These are phyloP conservation scores for Anoura caudifer DNA, from an alignment of 2,113 vertebrate genomes.

Conservation along the genomic window DNA sequence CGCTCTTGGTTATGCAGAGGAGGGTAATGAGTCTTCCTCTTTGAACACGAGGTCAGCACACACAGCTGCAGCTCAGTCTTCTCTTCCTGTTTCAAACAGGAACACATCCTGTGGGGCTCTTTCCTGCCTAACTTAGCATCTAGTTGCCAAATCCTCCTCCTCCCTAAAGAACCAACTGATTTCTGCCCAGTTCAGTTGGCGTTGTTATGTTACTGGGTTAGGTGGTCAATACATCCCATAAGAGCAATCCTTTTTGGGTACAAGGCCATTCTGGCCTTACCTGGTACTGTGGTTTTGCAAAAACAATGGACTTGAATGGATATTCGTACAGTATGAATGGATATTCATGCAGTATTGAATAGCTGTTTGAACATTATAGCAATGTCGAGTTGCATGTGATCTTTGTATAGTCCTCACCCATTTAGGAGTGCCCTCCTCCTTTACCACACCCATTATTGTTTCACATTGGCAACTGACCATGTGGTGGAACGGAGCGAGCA, in stretches of 20 bases:
- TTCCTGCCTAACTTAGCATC: slow-evolving; percentile 45
- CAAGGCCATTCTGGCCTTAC: neutral
- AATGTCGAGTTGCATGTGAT: neutral
- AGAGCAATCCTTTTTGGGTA: neutral
- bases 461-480: neutral
- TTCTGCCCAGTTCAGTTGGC: neutral
- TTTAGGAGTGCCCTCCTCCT: neutral
- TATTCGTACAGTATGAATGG: neutral
- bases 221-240: neutral
- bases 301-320: neutral
- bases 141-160: neutral
- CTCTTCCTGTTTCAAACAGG: slow-evolving; percentile 74
- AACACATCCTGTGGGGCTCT: slow-evolving; percentile 68
- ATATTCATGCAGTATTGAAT: neutral
- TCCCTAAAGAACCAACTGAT: neutral
- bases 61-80: slow-evolving; percentile 68
- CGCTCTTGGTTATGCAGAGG: neutral
- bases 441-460: neutral
- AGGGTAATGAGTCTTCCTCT: slow-evolving; percentile 77
- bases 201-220: neutral
- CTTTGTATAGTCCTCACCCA: neutral
- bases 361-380: neutral
- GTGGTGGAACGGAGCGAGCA: neutral
- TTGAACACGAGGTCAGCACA: slow-evolving; percentile 67
- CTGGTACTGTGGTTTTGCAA: neutral